Conservation (phyloP, 2,113 vertebrate genomes). For the Pagrus major region DNA sequence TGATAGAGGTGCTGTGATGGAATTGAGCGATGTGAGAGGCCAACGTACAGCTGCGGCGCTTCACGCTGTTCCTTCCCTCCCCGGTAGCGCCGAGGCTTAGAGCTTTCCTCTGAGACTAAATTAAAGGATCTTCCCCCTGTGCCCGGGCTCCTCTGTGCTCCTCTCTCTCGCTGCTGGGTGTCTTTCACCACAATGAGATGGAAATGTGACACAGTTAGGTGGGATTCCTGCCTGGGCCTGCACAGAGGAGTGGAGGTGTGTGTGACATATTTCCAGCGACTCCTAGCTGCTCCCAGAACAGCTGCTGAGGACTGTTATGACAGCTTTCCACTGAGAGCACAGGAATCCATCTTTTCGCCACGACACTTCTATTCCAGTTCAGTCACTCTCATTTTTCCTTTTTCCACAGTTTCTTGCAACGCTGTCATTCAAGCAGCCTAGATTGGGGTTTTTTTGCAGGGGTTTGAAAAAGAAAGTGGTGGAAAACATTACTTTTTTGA, state of each 20-base stretch:
- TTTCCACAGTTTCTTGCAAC: conserved; percentile 64
- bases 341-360: conserved; percentile 79
- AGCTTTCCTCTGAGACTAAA: conserved; percentile 73
- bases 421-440: conserved; percentile 70
- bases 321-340: conserved; percentile 80
- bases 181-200: conserved; percentile 74
- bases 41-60: conserved; percentile 30
- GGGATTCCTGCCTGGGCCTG: conserved; percentile 75
- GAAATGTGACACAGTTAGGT: conserved; percentile 80
- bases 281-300: conserved; percentile 78
- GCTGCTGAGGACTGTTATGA: conserved; percentile 81
- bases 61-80: conserved; percentile 40
- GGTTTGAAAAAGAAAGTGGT: conserved; percentile 28
- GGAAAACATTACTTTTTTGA: conserved; percentile 49
- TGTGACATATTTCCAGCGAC: conserved; percentile 76
- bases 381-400: conserved; percentile 76
- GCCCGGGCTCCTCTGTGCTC: conserved; percentile 48
- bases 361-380: conserved; percentile 78
- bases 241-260: conserved; percentile 64
- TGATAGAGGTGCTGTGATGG: conserved; percentile 49
- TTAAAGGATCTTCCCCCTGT: conserved; percentile 67
- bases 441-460: conserved; percentile 50
- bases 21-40: conserved; percentile 50
- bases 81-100: conserved; percentile 52
- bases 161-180: conserved; percentile 61